A percentile compares a stretch with the other conserved stretches of the same genome.
These are phyloP conservation scores for Heterodera schachtii DNA, from an alignment of 1,140 invertebrate genomes.

Conservation along the genomic window DNA sequence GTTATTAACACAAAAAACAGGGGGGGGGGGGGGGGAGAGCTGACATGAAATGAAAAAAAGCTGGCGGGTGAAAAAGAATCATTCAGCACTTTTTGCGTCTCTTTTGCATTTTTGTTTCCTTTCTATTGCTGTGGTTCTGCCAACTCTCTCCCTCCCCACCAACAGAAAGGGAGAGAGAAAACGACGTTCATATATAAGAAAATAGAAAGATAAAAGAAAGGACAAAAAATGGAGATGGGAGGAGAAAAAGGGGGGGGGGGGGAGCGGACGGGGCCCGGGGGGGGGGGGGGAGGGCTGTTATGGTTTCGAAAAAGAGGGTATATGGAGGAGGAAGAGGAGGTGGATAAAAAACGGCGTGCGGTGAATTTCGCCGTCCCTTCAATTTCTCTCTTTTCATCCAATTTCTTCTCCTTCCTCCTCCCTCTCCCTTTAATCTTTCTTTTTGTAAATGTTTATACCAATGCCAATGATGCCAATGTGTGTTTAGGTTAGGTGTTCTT, in stretches of 20 bases:
- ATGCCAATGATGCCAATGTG: no score
- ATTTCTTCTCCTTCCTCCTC: neutral
- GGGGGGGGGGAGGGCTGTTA: constrained; percentile 2
- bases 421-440: neutral
- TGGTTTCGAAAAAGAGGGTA: neutral
- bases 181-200: neutral
- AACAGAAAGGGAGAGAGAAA: neutral
- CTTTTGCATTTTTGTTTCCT: neutral
- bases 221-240: neutral
- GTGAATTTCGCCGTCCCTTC: constrained; percentile 9
- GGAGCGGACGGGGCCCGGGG: neutral
- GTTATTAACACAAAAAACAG: neutral
- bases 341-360: constrained; percentile 8
- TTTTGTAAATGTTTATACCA: no score
- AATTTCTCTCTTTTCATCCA: neutral
- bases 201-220: neutral
- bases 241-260: neutral
- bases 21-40: neutral
- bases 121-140: no score
- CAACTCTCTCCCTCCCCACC: no score
- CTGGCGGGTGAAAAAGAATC: constrained; percentile 1
- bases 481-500: neutral
- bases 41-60: constrained; percentile 6
- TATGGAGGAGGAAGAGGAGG: neutral
- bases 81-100: constrained; percentile 3